Evolutionary conservation across 2,888 invertebrate genomes (phyloP).

Genomic region (Nymphalis urticae): DNA sequence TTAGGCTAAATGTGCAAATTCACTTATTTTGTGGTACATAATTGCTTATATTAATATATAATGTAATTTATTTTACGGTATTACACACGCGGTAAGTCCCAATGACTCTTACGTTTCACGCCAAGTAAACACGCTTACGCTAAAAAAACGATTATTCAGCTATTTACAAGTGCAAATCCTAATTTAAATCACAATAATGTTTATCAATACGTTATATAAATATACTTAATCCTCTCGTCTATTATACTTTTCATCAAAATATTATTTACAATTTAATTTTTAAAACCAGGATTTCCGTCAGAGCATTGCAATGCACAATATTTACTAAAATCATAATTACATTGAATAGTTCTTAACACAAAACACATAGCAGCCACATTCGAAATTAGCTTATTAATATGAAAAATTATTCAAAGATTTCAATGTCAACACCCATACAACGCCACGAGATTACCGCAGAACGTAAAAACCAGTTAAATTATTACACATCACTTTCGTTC

Average conservation of each 20-base stretch:
- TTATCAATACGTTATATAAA: too few relatives aligned
- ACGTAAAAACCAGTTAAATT: slow-evolving; percentile 12
- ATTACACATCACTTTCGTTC: slow-evolving; percentile 32
- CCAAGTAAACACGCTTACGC: too few relatives aligned
- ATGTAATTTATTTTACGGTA: too few relatives aligned
- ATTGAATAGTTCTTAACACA: slow-evolving; percentile 27
- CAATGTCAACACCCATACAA: slow-evolving; percentile 44
- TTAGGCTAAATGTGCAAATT: too few relatives aligned
- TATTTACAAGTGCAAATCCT: too few relatives aligned
- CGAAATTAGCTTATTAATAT: slow-evolving; percentile 37
- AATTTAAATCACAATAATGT: too few relatives aligned
- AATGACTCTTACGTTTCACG: too few relatives aligned
- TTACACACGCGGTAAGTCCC: too few relatives aligned
- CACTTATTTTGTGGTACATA: too few relatives aligned
- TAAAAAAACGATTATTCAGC: too few relatives aligned
- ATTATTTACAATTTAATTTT: not conserved
- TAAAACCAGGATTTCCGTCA: slow-evolving; percentile 39
- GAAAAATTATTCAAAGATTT: slow-evolving; percentile 43
- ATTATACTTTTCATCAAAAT: not conserved
- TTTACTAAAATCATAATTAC: slow-evolving; percentile 22
- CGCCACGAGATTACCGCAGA: slow-evolving; percentile 8
- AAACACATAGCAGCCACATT: slow-evolving; percentile 25
- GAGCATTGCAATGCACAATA: slow-evolving; percentile 23
- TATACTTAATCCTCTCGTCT: too few relatives aligned
- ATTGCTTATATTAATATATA: too few relatives aligned